phyloP scores from a whole-genome alignment of 1,140 invertebrate genomes.

The fruit fly (Drosophila melanogaster) region Release_6_plus_ISO1_MT NT_033779.5:886501-887000 shows the following conservation, averaged over 20 bases:
- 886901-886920: neutral
- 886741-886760: constrained; percentile 74
- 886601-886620: constrained; percentile 32
- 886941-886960: no score
- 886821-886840: neutral
- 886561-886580: constrained; percentile 81
- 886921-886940: neutral
- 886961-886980: no score
- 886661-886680: constrained; percentile 27
- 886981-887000: no score
- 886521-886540: constrained; percentile 79
- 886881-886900: constrained; percentile 65
- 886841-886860: constrained; percentile 60
- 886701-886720: neutral
- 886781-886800: constrained; percentile 80
- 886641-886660: constrained; percentile 65
- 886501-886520: constrained; percentile 41
- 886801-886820: constrained; percentile 46
- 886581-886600: constrained; percentile 75
- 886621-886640: constrained; percentile 1
- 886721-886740: constrained; percentile 61
- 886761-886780: constrained; percentile 82
- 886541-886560: constrained; percentile 80
- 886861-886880: constrained; percentile 80
- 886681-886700: neutral